Base-by-base conservation (phyloP, 2,113 vertebrate species). In the Engystomops pustulosus region DNA sequence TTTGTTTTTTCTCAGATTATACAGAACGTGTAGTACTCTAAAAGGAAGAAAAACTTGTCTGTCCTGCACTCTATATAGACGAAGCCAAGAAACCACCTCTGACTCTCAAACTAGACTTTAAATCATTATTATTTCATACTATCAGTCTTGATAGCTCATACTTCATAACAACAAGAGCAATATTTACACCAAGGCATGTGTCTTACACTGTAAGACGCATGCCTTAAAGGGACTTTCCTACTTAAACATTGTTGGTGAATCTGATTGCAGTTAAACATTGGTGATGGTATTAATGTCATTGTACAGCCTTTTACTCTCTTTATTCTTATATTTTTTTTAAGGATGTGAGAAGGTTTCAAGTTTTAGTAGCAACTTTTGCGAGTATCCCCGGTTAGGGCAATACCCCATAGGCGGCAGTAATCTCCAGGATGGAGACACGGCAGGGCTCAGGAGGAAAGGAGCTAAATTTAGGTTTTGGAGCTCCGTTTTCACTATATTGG, bases 1-100 rank as follows among this genome's bases (percentile, higher is more conserved):
- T 83, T 83, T 83, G 81, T 75, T 83, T 75, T 77, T 83, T 65
- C 34, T 75, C 76, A 75, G 70, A 74, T 75, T 83, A 83, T 45
- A 62, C 81, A 45, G 69, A 45, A 45, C 51, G 25, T 60, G 69
- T 83, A 60, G 69, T 47, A 83, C 80, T 81, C 67, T 81, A 81
- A 81, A 81, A 81, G 80, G 81, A 83, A 83, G 70, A 83, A 83
- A 76, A 65, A 18, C 27, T 27, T 82, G 68, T 65, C 69, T 45
- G 55, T 9, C 1, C 51, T 83, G 69, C 41, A 74, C 62, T 25
- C 80, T 74, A 62, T 62, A 53, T 44, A 51, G 60, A 51, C 15
- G 47, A 76, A 32, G 47, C 45, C 18, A 18, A 81, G 20, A 70
- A 70, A 44, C 9, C 11, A 23, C 79, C 23, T 41, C 41, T 71